Evolutionary conservation across 2,797 vertebrate genomes (phyloP).

Genomic region (Falco berigora): DNA sequence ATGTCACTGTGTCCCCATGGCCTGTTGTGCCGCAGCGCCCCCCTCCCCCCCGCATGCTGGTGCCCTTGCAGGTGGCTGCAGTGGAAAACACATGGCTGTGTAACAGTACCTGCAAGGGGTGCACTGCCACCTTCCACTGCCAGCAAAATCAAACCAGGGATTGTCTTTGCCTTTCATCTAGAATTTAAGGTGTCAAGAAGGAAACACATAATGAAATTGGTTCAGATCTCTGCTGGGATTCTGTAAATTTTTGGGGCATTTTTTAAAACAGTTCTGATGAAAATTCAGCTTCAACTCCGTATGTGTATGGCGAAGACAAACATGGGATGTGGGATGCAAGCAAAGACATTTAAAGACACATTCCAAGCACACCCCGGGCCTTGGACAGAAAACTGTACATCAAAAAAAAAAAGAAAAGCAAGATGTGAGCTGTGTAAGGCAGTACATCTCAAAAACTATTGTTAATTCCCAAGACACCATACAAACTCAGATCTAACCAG

Average conservation of each 20-base stretch:
- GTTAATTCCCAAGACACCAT: neutral
- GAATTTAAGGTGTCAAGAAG: neutral
- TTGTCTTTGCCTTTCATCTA: neutral
- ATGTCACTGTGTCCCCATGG: neutral
- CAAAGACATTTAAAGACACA: neutral
- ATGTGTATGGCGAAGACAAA: neutral
- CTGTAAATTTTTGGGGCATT: neutral
- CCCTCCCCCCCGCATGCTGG: accelerated
- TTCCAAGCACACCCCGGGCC: neutral
- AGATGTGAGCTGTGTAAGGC: neutral
- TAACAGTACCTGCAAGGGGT: neutral
- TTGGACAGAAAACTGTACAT: neutral
- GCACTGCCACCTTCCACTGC: neutral
- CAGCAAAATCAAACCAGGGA: neutral
- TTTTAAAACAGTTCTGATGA: neutral
- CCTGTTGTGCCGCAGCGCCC: neutral
- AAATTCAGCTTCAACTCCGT: neutral
- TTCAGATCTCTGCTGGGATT: neutral
- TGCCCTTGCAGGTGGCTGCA: neutral
- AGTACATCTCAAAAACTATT: neutral
- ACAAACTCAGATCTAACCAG: neutral
- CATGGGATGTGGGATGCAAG: neutral
- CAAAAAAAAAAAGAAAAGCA: neutral
- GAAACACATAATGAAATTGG: neutral
- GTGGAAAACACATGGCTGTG: accelerated